Evolutionary conservation across 35 echinoderm and acorn worm species (phyloP).

Genomic region (Acanthaster planci): DNA sequence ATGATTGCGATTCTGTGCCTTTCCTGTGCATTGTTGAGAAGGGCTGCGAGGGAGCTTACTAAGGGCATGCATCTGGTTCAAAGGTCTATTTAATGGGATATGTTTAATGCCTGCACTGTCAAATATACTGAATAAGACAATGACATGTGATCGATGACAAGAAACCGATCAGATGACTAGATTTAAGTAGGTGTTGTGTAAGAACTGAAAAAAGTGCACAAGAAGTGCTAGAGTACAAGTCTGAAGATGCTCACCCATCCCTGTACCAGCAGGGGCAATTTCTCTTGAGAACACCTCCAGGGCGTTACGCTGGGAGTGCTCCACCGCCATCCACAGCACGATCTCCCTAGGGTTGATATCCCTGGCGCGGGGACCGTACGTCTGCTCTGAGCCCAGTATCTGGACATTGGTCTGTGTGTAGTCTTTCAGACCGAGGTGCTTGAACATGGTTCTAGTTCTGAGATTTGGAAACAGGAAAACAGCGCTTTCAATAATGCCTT

Average conservation of each 20-base stretch:
- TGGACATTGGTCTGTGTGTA: conserved; percentile 71
- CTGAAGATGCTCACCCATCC: conserved; percentile 79
- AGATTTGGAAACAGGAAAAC: no score
- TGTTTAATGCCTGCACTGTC: no score
- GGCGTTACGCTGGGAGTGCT: conserved; percentile 77
- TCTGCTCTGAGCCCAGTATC: conserved; percentile 90
- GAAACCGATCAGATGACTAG: neutral
- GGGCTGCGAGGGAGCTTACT: no score
- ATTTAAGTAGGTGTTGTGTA: neutral
- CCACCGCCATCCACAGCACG: conserved; percentile 69
- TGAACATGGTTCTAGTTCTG: conserved; percentile 66
- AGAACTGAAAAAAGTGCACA: no score
- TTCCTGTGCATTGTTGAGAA: no score
- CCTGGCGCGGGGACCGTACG: conserved; percentile 79
- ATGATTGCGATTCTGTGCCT: no score
- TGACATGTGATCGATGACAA: no score
- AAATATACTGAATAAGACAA: no score
- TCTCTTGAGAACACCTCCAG: conserved; percentile 79
- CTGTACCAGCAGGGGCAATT: conserved; percentile 92
- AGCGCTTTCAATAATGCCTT: no score
- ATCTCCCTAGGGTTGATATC: conserved; percentile 77
- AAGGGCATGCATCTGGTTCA: no score
- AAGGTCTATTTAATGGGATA: no score
- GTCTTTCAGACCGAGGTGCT: conserved; percentile 81
- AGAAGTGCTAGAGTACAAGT: neutral